Evolutionary conservation across 92 coral and sea anemone species (phyloP), one percentile per base, ranked within the genome.

Genomic region (Desmophyllum pertusum): DNA sequence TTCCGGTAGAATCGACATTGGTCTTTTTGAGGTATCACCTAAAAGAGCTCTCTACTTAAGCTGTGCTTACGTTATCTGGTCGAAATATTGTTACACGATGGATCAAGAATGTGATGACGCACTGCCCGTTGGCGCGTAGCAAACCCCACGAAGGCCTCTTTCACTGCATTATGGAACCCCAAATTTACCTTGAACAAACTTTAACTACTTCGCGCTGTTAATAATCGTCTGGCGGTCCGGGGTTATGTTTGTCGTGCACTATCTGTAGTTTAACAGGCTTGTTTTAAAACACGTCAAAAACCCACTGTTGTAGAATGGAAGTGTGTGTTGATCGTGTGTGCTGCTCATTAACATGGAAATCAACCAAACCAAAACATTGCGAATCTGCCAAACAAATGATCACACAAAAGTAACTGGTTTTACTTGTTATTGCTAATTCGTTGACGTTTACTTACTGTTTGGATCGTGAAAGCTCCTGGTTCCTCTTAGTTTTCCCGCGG

Each of bases 391-490:
- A 67, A 36, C 29, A 50, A 50, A 38, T 45, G 76, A 36, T 25
- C 39, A n/a, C 30, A 15, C 29, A 37, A 69, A 80, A 23, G 63
- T 35, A 7, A 73, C 45, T 7, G 10, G 27, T 51, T 66, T 36
- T 17, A 35, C 29, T 9, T 53, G 45, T 50, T 19, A 7, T 59
- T 23, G 27, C 25, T 39, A 36, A 48, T 42, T 19, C 48, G 25
- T 27, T 40, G 42, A 10, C 71, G 27, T 21, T 36, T 19, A 90
- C 93, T 84, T 84, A 90, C 93, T 83, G 70, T 66, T 64, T 55
- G 73, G 83, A 48, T 71, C 66, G 61, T 37, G 5, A 23, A 38
- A n/a, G 14, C 48, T 74, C 66, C 45, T 46, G 2, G 89, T 79
- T 4, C 93, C 93, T 29, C 75, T 70, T 15, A 83, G 75, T 61